Percentiles rank a stretch among this genome's conserved stretches.
phyloP scores from a whole-genome alignment of 2,113 vertebrate genomes.

The Tauraco erythrolophus region DNA sequence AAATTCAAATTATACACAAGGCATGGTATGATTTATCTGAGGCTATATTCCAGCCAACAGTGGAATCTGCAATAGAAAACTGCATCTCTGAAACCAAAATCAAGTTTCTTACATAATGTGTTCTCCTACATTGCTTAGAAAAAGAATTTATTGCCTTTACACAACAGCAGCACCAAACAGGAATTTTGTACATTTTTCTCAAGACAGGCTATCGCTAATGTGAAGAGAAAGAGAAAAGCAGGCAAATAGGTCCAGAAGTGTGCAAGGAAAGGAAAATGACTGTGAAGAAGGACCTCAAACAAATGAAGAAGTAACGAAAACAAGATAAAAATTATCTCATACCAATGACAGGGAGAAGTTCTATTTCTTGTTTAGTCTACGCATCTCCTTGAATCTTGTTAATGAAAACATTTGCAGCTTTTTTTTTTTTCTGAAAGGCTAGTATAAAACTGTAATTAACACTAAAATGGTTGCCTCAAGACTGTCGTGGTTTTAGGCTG shows the following conservation, averaged over 20 bases:
- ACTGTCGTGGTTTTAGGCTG: too few species aligned
- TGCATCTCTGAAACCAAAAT: neutral
- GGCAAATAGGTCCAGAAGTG: neutral
- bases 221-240: neutral
- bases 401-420: neutral
- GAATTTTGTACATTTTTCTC: neutral
- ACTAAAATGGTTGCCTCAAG: neutral
- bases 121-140: neutral
- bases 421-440: neutral
- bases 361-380: neutral
- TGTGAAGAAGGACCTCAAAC: neutral
- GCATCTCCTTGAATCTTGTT: neutral
- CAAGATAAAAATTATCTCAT: neutral
- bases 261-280: fast-evolving
- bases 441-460: neutral
- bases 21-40: neutral
- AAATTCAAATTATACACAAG: neutral
- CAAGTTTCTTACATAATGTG: neutral
- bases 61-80: neutral
- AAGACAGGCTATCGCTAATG: neutral
- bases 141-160: neutral
- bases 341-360: neutral
- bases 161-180: neutral
- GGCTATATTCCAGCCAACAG: neutral
- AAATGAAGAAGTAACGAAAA: neutral